Percentiles rank a stretch among this genome's conserved stretches.
phyloP scores from a whole-genome alignment of 2,113 vertebrate genomes.

The Aepyceros melampus region DNA sequence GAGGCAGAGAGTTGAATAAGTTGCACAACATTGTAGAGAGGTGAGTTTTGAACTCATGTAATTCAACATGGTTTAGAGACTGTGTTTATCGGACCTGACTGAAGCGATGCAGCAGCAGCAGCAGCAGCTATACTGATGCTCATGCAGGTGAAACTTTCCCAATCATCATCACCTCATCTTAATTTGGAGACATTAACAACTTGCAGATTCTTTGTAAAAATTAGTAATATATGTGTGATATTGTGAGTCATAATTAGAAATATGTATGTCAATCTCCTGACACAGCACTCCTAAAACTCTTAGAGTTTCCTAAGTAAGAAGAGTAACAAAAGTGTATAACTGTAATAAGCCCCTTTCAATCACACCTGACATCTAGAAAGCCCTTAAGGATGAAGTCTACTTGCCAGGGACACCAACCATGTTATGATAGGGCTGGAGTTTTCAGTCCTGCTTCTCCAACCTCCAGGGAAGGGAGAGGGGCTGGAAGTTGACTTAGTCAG shows the following conservation, averaged over 20 bases:
- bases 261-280: background rate
- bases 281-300: background rate
- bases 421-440: background rate
- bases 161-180: background rate
- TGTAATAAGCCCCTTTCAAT: background rate
- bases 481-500: background rate
- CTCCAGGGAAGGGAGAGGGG: background rate
- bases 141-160: background rate
- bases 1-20: background rate
- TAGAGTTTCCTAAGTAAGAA: background rate
- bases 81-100: rapidly evolving
- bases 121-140: too few species aligned
- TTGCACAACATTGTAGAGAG: background rate
- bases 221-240: background rate
- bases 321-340: background rate
- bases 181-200: background rate
- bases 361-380: background rate
- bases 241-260: background rate
- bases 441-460: background rate
- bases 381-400: background rate
- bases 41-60: background rate
- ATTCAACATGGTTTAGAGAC: background rate
- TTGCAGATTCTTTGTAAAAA: background rate
- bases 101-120: too few species aligned
- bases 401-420: too few species aligned